Evolutionary conservation across 2,888 invertebrate genomes (phyloP), one percentile per base, ranked within the genome.

Genomic region (Scrobipalpa costella): DNA sequence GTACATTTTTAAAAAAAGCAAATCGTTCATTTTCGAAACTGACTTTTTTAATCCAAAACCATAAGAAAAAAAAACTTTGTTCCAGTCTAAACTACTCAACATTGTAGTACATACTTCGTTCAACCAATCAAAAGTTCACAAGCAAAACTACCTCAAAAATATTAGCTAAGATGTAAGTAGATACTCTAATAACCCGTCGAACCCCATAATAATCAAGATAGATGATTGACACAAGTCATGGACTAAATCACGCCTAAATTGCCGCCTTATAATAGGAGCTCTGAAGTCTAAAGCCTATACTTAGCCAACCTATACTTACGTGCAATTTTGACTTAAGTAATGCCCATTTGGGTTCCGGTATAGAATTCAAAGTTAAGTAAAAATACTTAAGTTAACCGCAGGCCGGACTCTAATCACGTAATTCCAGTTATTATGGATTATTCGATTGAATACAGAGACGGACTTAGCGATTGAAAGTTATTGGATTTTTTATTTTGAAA

Each of bases 391-490:
- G 72, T 71, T 72, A 71, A 71, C 79, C 72, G 69, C 73, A 66
- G 68, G 67, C 73, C 69, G 74, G 68, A 65, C 73, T 76, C 79
- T 85, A 84, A 86, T 84, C 78, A 83, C 73, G 78, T 87, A 86
- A 88, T 86, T 75, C 79, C 72, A 79, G 83, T 86, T 79, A 85
- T 86, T 85, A 85, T 75, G 76, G 70, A 68, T 70, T 71, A 71
- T 75, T 74, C 75, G 79, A 86, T 83, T 84, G 80, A 81, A 80
- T 67, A 75, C 86, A 81, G 85, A 67, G 63, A 44, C 66, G 83
- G 38, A 83, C 8, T 66, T 11, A 83, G 17, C 58, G 71, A 47
- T 44, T 57, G 19, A 15, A 19, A 7, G 7, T 38, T 40, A 3
- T 1, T 9, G 11, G 11, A 3, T n/a, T 13, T 13, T 40, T 11